phyloP scores from a whole-genome alignment of 2,888 invertebrate genomes.

The Trichopoda pennipes region DNA sequence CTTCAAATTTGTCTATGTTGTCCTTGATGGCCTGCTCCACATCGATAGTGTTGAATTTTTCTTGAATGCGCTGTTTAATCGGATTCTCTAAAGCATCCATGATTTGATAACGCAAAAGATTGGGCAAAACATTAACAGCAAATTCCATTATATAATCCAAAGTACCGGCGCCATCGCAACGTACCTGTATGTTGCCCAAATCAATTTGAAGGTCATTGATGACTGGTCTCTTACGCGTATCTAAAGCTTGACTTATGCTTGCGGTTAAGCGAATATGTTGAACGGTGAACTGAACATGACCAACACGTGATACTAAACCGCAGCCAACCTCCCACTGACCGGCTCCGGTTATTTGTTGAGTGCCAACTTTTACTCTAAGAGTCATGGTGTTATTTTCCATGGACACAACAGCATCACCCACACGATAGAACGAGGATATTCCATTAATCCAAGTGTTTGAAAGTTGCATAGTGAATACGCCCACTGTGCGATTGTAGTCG shows the following conservation, averaged over 20 bases:
- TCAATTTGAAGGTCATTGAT: slow-evolving; percentile 89
- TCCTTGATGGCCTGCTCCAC: slow-evolving; percentile 88
- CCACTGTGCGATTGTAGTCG: slow-evolving; percentile 87
- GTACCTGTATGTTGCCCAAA: slow-evolving; percentile 91
- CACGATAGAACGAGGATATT: slow-evolving; percentile 89
- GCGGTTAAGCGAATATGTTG: slow-evolving; percentile 88
- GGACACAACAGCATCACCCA: slow-evolving; percentile 88
- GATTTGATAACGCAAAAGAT: slow-evolving; percentile 92
- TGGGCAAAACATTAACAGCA: slow-evolving; percentile 90
- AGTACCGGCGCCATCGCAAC: slow-evolving; percentile 93
- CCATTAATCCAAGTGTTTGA: slow-evolving; percentile 90
- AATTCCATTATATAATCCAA: slow-evolving; percentile 91
- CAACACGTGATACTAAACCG: slow-evolving; percentile 86
- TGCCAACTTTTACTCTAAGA: slow-evolving; percentile 86
- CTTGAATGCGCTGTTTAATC: slow-evolving; percentile 86
- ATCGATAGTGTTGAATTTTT: slow-evolving; percentile 86
- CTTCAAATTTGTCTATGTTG: slow-evolving; percentile 86
- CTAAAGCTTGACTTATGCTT: slow-evolving; percentile 88
- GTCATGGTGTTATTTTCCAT: slow-evolving; percentile 87
- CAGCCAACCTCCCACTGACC: slow-evolving; percentile 90
- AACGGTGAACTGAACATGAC: slow-evolving; percentile 89
- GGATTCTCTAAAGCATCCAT: slow-evolving; percentile 92
- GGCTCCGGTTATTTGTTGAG: slow-evolving; percentile 88
- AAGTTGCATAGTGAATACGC: slow-evolving; percentile 86
- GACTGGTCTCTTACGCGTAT: slow-evolving; percentile 87